Evolutionary conservation across 2,888 invertebrate genomes (phyloP), one percentile per base, ranked within the genome.

Genomic region (Torymus texanus): DNA sequence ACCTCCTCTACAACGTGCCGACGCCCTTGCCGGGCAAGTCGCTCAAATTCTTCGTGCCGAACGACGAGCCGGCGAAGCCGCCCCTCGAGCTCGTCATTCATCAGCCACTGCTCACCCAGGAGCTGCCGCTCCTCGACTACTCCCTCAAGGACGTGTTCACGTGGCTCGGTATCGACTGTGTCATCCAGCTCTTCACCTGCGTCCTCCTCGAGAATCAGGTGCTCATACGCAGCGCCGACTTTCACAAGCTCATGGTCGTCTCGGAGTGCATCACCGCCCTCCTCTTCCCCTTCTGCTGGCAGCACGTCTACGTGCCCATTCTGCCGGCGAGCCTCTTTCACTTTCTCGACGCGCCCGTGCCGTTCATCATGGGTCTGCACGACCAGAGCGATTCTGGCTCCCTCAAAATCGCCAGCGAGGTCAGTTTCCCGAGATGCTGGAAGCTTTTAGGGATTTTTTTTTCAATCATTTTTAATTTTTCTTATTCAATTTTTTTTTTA

Each of bases 281-380:
- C 29, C 91, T 98, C 58, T 96, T 98, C 87, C 99, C 99, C 1
- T 99, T 99, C 90, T 93, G 94, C 41, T 99, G 99, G 99, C 98
- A 98, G 73, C 98, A 99, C 90, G 98, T 99, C 2, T 99, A 99
- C 91, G 99, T 99, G 80, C 99, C 99, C 50, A 83, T 99, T 87
- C 92, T 99, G 85, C 99, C 99, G 0, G 96, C 98, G 70, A 95
- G 97, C 18, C 92, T 98, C 81, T 95, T 97, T 90, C 98, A 98
- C 89, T 99, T 99, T 91, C 93, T 99, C 66, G 99, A 99, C 91
- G 99, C 99, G 5, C 99, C 99, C 0, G 98, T 99, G 74, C 99
- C 99, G 55, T 99, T 98, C 91, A 95, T 99, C 81, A 99, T 99
- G 99, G 99, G 99, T 88, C 90, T 94, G 55, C 93, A 93, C 73